Conservation (phyloP, 2,113 vertebrate species). For the Chaetura pelagica region DNA sequence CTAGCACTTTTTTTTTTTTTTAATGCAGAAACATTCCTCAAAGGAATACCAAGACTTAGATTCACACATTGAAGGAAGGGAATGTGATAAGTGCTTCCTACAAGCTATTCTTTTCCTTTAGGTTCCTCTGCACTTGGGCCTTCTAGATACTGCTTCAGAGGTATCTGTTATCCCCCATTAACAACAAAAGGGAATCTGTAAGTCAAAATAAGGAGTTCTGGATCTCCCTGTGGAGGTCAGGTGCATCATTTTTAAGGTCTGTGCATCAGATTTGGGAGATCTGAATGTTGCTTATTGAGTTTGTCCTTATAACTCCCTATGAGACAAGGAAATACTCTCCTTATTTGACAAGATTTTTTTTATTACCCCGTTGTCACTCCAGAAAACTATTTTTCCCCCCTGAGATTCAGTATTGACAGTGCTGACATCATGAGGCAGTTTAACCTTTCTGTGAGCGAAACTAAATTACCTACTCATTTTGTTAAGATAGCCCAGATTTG, state of each 20-base stretch:
- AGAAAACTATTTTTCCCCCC: not conserved
- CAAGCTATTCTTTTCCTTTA: not conserved
- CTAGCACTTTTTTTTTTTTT: not conserved
- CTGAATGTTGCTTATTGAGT: not conserved
- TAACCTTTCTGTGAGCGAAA: not conserved
- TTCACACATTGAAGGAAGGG: not conserved
- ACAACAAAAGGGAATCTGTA: not conserved
- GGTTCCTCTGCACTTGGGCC: fast-evolving
- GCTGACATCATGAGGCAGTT: not conserved
- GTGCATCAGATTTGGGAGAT: not conserved
- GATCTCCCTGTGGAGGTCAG: not conserved
- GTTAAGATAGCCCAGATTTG: not conserved
- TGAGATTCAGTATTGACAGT: not conserved
- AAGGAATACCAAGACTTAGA: not conserved
- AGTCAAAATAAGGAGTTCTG: not conserved
- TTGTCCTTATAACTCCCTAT: not conserved
- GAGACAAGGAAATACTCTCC: not conserved
- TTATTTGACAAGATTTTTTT: slow-evolving; percentile 9
- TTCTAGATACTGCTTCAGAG: not conserved
- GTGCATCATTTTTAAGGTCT: not conserved
- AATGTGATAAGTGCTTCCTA: not conserved
- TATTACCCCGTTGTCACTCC: not conserved
- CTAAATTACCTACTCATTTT: not conserved
- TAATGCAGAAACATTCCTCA: not conserved
- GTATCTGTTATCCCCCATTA: not conserved